Base-by-base conservation (phyloP, 37 sponge, comb jelly and placozoan species). In the Axinella damicornis region DNA sequence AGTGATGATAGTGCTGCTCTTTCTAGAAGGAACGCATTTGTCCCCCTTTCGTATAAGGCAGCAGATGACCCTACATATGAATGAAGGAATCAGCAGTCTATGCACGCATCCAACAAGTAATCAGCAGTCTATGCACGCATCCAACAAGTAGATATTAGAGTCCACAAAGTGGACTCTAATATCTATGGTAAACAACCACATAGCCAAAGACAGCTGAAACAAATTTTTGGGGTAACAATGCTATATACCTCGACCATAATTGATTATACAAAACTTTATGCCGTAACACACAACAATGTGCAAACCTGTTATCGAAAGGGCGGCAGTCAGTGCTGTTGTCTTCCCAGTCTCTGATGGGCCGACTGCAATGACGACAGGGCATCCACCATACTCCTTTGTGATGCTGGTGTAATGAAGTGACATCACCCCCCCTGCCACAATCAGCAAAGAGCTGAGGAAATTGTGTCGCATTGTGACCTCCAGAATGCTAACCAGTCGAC, bases 291-390 rank as follows among this genome's bases (percentile, higher is more conserved):
- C 46, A 12, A 46, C 5, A 46, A 56, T 56, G 37, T 30, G 52
- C 57, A 41, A 52, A 66, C 81, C 81, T 36, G 40, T 33, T 30
- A 80, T 5, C 5, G 34, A 16, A 16, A 80, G 17, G 4, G 70
- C 69, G 28, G 28, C 22, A 21, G 15, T 68, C 22, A 80, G 16
- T 5, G 57, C 19, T 22, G 69, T 80, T 4, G 81, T 67, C 28
- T 80, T 80, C 67, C 81, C 81, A 2, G 81, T 80, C 57, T 80
- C 56, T 33, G 69, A 68, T 13, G 25, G 21, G 4, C 81, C 81
- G 35, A 22, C 12, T 46, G 69, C 69, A 14, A 80, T 57, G 2
- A 69, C 57, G 11, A 64, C 32, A 64, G 78, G 78, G 28, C 78
- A 62, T 13, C 41, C 78, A 55, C 1, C 32, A 57, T 19, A 28